Evolutionary conservation across 2,113 vertebrate genomes (phyloP).

Genomic region (Sander lucioperca): DNA sequence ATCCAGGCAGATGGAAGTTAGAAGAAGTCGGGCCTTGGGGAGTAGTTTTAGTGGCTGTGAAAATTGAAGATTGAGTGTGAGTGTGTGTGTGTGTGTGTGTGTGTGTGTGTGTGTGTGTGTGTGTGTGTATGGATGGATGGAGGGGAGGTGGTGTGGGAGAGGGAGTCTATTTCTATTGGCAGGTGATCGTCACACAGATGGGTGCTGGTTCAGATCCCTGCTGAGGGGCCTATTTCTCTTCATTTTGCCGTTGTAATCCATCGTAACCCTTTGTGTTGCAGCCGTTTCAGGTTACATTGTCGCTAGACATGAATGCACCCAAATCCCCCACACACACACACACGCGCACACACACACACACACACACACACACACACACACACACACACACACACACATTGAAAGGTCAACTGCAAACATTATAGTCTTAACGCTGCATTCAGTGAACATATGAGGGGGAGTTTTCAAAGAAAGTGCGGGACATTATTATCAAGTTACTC

Average conservation of each 20-base stretch:
- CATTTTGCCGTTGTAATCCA: constrained; percentile 57
- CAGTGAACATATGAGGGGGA: constrained; percentile 14
- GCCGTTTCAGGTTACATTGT: constrained; percentile 66
- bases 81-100: constrained; percentile 36
- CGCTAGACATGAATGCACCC: constrained; percentile 27
- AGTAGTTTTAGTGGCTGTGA: constrained; percentile 64
- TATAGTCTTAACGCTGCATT: constrained; percentile 30
- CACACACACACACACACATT: constrained; percentile 9
- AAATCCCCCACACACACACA: neutral
- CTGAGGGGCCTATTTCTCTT: constrained; percentile 61
- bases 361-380: constrained; percentile 19
- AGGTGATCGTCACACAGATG: constrained; percentile 69
- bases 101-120: constrained; percentile 32
- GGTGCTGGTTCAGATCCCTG: constrained; percentile 68
- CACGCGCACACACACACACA: constrained; percentile 17
- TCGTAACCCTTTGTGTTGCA: constrained; percentile 58
- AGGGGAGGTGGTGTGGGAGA: too few relatives aligned
- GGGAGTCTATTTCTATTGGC: constrained; percentile 57
- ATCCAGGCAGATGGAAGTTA: constrained; percentile 72
- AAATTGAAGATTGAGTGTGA: constrained; percentile 57
- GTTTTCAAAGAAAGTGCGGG: constrained; percentile 11
- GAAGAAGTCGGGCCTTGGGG: constrained; percentile 59
- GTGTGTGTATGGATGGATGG: constrained; percentile 32
- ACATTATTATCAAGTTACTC: constrained; percentile 10
- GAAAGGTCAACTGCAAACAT: constrained; percentile 55